Conservation (phyloP, 53 echinoderm and acorn worm genomes). For the Holothuria leucospilota region DNA sequence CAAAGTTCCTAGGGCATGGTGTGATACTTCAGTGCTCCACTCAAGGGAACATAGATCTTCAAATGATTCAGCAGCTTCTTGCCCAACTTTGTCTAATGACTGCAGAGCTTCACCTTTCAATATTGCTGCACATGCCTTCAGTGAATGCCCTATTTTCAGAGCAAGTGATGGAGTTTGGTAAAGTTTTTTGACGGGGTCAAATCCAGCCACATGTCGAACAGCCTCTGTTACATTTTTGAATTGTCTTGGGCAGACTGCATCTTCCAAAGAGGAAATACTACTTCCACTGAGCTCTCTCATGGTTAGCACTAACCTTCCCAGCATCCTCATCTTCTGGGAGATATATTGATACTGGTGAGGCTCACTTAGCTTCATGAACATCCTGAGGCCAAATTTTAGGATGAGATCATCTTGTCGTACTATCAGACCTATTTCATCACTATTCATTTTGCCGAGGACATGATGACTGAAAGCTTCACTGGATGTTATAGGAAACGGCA, state of each 20-base stretch:
- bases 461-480: constrained; percentile 36
- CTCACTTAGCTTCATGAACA: constrained; percentile 16
- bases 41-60: constrained; percentile 50
- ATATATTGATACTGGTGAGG: constrained; percentile 51
- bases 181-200: constrained; percentile 23
- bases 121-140: constrained; percentile 56
- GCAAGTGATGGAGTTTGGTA: constrained; percentile 63
- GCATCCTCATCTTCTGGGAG: constrained; percentile 72
- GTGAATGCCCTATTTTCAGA: constrained; percentile 55
- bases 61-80: constrained; percentile 18
- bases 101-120: constrained; percentile 48
- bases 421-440: constrained; percentile 52
- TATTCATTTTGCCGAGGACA: constrained; percentile 45
- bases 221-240: constrained; percentile 67
- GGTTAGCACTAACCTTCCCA: constrained; percentile 45
- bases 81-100: not conserved
- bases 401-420: constrained; percentile 72
- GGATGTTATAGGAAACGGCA: constrained; percentile 43
- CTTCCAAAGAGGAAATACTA: constrained; percentile 38
- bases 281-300: not conserved
- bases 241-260: constrained; percentile 53
- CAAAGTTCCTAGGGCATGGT: constrained; percentile 38
- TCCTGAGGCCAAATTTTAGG: constrained; percentile 51
- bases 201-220: constrained; percentile 59
- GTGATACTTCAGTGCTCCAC: constrained; percentile 42